Evolutionary conservation across 2,113 vertebrate genomes (phyloP).

Genomic region (Brachirus orientalis): DNA sequence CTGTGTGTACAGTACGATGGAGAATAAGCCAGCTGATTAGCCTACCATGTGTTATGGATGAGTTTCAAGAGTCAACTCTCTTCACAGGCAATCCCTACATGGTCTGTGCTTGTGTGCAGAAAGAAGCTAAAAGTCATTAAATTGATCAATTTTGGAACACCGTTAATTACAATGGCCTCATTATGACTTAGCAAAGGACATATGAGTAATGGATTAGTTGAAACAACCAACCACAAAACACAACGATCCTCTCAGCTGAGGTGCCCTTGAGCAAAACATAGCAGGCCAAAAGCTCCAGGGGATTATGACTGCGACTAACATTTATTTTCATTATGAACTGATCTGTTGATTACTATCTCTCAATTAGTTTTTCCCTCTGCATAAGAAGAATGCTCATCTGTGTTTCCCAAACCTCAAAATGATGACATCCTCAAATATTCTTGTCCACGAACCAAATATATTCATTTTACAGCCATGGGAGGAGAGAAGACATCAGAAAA

Average conservation of each 20-base stretch:
- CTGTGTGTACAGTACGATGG: background rate
- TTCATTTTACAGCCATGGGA: too few species aligned
- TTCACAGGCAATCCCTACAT: background rate
- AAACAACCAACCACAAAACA: conserved; percentile 5
- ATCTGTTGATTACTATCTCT: background rate
- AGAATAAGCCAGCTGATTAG: conserved; percentile 34
- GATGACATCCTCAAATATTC: too few species aligned
- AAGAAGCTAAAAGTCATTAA: too few species aligned
- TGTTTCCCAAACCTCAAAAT: too few species aligned
- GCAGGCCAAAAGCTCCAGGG: background rate
- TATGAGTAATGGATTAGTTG: background rate
- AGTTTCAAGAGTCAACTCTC: conserved; percentile 20
- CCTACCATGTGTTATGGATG: conserved; percentile 37
- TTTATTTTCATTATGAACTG: background rate
- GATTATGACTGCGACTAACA: background rate
- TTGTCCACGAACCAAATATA: too few species aligned
- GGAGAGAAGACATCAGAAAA: too few species aligned
- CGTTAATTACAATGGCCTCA: background rate
- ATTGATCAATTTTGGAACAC: background rate
- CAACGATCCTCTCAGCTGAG: conserved; percentile 5
- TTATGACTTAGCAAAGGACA: background rate
- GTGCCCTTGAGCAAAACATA: conserved; percentile 1
- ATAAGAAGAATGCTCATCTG: too few species aligned
- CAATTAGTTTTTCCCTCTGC: too few species aligned
- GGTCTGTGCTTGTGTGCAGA: background rate